Evolutionary conservation across 2,888 invertebrate species (phyloP), one percentile per base, ranked within the genome.

Genomic region (Atrina japonica): DNA sequence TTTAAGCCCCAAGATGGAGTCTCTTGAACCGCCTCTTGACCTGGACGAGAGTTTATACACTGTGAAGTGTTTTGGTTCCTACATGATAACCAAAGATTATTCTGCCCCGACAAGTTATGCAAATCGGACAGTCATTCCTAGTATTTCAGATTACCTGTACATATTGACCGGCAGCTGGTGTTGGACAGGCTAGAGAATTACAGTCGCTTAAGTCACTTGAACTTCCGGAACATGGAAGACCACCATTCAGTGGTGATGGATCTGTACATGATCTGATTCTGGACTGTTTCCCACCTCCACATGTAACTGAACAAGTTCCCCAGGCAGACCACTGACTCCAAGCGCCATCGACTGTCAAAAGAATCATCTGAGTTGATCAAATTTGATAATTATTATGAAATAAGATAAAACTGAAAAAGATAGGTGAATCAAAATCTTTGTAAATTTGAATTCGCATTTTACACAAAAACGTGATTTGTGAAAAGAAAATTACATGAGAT

Each of bases 121-220:
- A n/a, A n/a, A n/a, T n/a, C n/a, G n/a, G n/a, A n/a, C n/a, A n/a
- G n/a, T n/a, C n/a, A n/a, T n/a, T n/a, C n/a, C n/a, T n/a, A n/a
- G n/a, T n/a, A n/a, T n/a, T n/a, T n/a, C n/a, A n/a, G n/a, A 30
- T 61, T 45, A 65, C 65, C 55, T 65, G 66, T 30, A 47, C n/a
- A 43, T 66, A 66, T 16, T 35, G 35, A 9, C 66, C 66, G 2
- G 58, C 49, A 11, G 35, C 35, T 3, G 40, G 27, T 0, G 41
- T 49, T 16, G 66, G 66, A 14, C 66, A 66, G 7, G n/a, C 49
- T 21, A 58, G 58, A 9, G 49, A 40, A n/a, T 49, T 66, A 49
- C 66, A 66, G 6, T 58, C 58, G 11, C 23, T 7, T n/a, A 58
- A 45, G 14, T 25, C 49, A 27, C 55, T 35, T 6, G 47, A n/a